Percentiles rank a stretch among this genome's conserved stretches.
Conservation (phyloP, 2,113 vertebrate genomes). For the Platysternon megacephalum region DNA sequence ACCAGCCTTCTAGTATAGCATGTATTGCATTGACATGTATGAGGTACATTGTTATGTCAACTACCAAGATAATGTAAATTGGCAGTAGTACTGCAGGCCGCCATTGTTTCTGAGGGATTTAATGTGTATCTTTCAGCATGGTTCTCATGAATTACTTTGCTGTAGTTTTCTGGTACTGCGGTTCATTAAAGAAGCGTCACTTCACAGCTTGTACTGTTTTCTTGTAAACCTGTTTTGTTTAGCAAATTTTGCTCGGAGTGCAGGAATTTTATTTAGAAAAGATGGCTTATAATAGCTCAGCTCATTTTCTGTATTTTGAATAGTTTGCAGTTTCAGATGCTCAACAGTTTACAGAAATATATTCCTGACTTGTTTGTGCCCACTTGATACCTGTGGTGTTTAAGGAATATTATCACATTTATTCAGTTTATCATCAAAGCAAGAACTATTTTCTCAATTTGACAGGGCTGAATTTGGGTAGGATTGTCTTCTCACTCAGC, state of each 20-base stretch:
- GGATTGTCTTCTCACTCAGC: background rate
- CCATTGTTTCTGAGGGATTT: background rate
- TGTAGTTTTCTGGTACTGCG: background rate
- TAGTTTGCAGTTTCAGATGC: conserved; percentile 4
- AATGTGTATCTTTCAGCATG: background rate
- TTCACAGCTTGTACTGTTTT: background rate
- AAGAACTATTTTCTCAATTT: background rate
- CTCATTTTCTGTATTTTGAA: background rate
- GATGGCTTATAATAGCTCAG: background rate
- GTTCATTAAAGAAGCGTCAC: background rate
- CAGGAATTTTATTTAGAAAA: background rate
- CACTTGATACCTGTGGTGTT: background rate
- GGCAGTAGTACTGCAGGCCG: background rate
- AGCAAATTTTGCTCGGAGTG: background rate
- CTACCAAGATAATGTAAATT: background rate
- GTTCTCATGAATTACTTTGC: background rate
- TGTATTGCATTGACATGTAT: background rate
- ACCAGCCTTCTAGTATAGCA: background rate
- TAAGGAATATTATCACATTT: background rate
- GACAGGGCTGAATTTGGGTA: background rate
- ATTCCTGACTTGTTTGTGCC: background rate
- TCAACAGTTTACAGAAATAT: background rate
- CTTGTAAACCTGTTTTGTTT: conserved; percentile 37
- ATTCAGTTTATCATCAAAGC: background rate
- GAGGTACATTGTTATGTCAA: background rate